A percentile compares a stretch with the other conserved stretches of the same genome.
Evolutionary conservation across 2,888 invertebrate genomes (phyloP).

Genomic region (Eupithecia exiguata): DNA sequence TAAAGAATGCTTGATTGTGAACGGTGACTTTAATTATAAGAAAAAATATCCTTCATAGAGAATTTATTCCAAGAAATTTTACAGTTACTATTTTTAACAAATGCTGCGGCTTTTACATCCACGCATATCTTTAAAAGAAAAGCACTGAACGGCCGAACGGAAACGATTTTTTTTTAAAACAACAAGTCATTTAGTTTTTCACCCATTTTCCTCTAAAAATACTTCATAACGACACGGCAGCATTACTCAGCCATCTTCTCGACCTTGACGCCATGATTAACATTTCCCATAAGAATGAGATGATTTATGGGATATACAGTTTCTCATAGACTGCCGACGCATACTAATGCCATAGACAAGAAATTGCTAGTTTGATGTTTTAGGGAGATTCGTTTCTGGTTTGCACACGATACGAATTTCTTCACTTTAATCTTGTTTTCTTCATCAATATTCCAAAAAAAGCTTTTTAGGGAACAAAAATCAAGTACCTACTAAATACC

Average conservation of each 20-base stretch:
- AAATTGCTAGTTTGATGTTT: not conserved
- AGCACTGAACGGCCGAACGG: not conserved
- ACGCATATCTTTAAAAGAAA: not conserved
- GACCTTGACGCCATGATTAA: conserved; percentile 45
- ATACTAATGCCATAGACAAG: conserved; percentile 35
- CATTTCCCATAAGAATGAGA: conserved; percentile 44
- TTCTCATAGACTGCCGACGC: conserved; percentile 41
- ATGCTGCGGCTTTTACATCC: not conserved
- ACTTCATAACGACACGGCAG: conserved; percentile 27
- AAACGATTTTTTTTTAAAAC: not conserved
- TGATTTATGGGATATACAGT: conserved; percentile 45
- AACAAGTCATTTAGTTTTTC: conserved; percentile 7
- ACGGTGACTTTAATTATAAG: too few species aligned
- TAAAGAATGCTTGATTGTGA: too few species aligned
- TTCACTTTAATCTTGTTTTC: not conserved
- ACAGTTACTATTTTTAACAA: not conserved
- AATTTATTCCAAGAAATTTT: not conserved
- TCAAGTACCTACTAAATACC: not conserved
- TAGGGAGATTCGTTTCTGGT: not conserved
- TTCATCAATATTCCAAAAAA: not conserved
- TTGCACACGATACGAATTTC: not conserved
- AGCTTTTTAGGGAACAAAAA: too few species aligned
- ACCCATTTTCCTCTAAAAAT: conserved; percentile 31
- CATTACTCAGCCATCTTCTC: conserved; percentile 31
- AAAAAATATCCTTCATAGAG: too few species aligned